These are phyloP conservation scores for Tamandua tetradactyla DNA, from an alignment of 2,797 vertebrate species.

Conservation along the genomic window DNA sequence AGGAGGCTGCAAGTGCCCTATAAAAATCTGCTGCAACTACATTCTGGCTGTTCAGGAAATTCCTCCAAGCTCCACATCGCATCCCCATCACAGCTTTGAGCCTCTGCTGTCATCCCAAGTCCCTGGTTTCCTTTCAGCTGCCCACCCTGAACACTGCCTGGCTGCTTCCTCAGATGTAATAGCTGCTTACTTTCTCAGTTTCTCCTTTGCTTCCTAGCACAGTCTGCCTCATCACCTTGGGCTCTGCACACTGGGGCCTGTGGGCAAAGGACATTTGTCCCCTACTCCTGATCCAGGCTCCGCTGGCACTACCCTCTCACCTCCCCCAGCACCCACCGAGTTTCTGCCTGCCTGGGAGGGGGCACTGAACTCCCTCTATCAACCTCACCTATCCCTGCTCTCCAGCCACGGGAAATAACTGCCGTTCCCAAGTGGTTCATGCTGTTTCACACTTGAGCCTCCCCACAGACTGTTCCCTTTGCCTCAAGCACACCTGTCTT, in stretches of 20 bases:
- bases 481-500: background rate
- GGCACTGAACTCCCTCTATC: background rate
- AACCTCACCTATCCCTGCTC: background rate
- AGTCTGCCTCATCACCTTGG: background rate
- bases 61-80: conserved; percentile 37
- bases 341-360: background rate
- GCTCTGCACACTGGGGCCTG: background rate
- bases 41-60: conserved; percentile 58
- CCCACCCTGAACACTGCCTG: background rate
- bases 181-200: background rate
- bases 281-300: background rate
- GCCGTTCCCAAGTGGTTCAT: background rate
- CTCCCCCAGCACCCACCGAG: background rate
- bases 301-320: background rate
- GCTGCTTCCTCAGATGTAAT: background rate
- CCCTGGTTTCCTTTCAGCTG: background rate
- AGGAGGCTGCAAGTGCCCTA: conserved; percentile 55
- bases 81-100: background rate
- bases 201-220: background rate
- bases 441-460: background rate
- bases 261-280: background rate
- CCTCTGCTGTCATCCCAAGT: background rate
- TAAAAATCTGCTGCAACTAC: conserved; percentile 64
- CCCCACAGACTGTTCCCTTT: background rate
- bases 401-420: background rate